phyloP scores from a whole-genome alignment of 2,113 vertebrate species.

The Thinocorus orbignyianus region DNA sequence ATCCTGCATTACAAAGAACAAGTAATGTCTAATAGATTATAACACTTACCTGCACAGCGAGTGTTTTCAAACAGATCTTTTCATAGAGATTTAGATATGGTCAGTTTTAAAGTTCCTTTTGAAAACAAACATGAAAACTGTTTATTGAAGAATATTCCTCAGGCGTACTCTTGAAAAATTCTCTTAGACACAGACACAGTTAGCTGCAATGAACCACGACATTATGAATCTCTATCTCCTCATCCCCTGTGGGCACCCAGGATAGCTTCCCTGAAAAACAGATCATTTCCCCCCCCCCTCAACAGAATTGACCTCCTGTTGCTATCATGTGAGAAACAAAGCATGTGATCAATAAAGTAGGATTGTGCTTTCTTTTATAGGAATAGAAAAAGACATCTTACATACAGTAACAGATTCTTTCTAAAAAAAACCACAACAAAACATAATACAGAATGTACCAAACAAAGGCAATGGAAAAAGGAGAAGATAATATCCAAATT shows the following conservation, averaged over 20 bases:
- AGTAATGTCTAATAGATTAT: constrained; percentile 59
- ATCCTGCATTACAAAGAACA: constrained; percentile 81
- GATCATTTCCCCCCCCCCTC: background rate
- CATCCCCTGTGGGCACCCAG: background rate
- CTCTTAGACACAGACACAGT: constrained; percentile 54
- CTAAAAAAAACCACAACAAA: background rate
- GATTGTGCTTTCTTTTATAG: constrained; percentile 45
- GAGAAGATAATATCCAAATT: constrained; percentile 54
- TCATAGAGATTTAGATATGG: constrained; percentile 59
- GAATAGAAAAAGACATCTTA: constrained; percentile 39
- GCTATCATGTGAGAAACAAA: constrained; percentile 3
- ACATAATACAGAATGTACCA: constrained; percentile 37
- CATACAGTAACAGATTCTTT: constrained; percentile 35
- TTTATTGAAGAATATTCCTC: constrained; percentile 56
- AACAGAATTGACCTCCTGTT: background rate
- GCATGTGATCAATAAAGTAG: constrained; percentile 15
- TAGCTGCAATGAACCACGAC: constrained; percentile 48
- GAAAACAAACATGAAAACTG: constrained; percentile 61
- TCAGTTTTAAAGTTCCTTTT: constrained; percentile 68
- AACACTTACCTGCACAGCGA: constrained; percentile 59
- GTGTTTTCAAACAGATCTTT: constrained; percentile 65
- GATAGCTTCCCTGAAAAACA: constrained; percentile 34
- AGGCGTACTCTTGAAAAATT: constrained; percentile 61
- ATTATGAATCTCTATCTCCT: constrained; percentile 29
- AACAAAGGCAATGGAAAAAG: constrained; percentile 15